Percentiles rank a stretch among this genome's conserved stretches.
phyloP scores from a whole-genome alignment of 1,140 invertebrate species.

The Stenopsyche tienmushanensis region DNA sequence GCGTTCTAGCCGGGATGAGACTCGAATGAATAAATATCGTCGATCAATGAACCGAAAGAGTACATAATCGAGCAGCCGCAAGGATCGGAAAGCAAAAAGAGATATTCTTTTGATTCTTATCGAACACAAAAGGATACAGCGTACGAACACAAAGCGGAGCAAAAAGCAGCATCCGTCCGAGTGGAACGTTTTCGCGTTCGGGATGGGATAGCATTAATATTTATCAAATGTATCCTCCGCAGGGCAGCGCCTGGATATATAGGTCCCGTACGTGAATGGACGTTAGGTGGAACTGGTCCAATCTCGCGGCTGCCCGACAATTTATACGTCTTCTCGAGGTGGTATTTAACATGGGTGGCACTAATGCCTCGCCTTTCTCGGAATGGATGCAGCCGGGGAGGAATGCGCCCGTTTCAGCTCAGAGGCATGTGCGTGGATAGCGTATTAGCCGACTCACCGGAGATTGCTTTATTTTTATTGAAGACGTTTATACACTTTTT shows the following conservation, averaged over 20 bases:
- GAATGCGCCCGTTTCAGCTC: constrained; percentile 5
- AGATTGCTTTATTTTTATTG: no score
- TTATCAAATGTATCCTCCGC: constrained; percentile 13
- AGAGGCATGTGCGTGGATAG: constrained; percentile 15
- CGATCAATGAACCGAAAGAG: constrained; percentile 5
- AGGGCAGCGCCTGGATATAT: neutral
- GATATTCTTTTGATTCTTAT: constrained; percentile 12
- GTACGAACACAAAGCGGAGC: constrained; percentile 7
- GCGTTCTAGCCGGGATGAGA: no score
- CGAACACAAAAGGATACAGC: no score
- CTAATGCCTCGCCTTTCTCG: constrained; percentile 3
- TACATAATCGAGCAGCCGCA: neutral
- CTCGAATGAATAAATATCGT: no score
- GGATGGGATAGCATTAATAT: constrained; percentile 15
- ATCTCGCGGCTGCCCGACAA: constrained; percentile 11
- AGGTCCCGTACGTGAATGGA: constrained; percentile 4
- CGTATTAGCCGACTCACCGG: constrained; percentile 10
- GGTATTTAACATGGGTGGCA: constrained; percentile 18
- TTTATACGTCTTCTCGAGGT: constrained; percentile 6
- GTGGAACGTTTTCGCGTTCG: constrained; percentile 13
- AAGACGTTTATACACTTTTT: no score
- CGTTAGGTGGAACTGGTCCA: constrained; percentile 18
- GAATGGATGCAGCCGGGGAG: constrained; percentile 1
- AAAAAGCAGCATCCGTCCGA: constrained; percentile 5
- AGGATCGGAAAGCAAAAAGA: neutral